Evolutionary conservation across 2,797 vertebrate genomes (phyloP).

Genomic region (Xiphorhynchus erythropygius): DNA sequence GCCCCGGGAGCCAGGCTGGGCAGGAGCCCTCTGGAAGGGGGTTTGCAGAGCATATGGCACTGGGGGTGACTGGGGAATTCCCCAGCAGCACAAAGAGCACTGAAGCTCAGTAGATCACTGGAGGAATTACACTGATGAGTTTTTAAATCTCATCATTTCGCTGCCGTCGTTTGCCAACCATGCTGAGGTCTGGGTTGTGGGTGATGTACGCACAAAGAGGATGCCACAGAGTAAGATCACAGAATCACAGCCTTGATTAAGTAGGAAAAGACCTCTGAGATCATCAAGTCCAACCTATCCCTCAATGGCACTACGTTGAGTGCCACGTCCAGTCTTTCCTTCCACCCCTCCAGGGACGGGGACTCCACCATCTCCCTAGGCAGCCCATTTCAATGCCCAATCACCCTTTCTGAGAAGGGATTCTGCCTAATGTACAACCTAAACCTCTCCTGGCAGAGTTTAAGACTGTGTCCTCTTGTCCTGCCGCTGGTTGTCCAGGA

Average conservation of each 20-base stretch:
- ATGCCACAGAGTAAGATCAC: neutral
- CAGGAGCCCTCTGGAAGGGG: neutral
- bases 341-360: fast-evolving
- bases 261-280: neutral
- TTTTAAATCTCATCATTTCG: neutral
- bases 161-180: fast-evolving
- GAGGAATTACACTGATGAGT: neutral
- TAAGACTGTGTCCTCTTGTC: neutral
- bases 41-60: neutral
- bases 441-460: neutral
- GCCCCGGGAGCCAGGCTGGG: neutral
- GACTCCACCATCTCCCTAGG: no score
- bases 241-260: fast-evolving
- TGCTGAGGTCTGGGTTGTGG: neutral
- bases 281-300: fast-evolving
- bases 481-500: neutral
- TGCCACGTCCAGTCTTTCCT: neutral
- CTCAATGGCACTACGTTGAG: fast-evolving
- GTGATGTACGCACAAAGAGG: neutral
- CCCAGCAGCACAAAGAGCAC: neutral
- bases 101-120: neutral
- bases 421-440: neutral
- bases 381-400: neutral
- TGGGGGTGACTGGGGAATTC: neutral
- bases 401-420: neutral